Evolutionary conservation across 2,113 vertebrate species (phyloP).

Genomic region (Tretioscincus oriximinensis): DNA sequence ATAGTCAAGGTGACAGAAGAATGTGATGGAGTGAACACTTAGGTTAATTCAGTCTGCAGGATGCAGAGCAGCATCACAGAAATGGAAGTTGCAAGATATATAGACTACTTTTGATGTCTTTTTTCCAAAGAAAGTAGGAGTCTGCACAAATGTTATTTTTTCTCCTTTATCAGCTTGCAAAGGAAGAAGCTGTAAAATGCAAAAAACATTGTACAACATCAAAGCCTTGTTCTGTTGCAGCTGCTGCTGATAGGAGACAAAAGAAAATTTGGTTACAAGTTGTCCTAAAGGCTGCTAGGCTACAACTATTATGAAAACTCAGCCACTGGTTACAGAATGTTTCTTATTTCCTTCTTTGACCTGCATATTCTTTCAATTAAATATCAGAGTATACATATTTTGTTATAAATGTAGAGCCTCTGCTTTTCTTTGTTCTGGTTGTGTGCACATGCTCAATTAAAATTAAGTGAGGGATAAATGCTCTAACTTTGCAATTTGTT

Average conservation of each 20-base stretch:
- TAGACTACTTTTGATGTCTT: not conserved
- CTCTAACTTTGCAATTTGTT: slow-evolving; percentile 46
- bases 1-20: not conserved
- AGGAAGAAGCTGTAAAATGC: not conserved
- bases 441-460: slow-evolving; percentile 31
- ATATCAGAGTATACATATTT: slow-evolving; percentile 17
- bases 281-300: no score
- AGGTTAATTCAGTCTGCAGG: not conserved
- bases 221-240: not conserved
- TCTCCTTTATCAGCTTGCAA: not conserved
- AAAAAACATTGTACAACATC: not conserved
- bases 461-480: slow-evolving; percentile 45
- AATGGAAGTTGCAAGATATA: not conserved
- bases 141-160: not conserved
- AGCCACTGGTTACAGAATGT: not conserved
- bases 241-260: not conserved
- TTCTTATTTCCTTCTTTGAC: slow-evolving; percentile 7
- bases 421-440: slow-evolving; percentile 32
- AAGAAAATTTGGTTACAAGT: not conserved
- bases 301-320: not conserved
- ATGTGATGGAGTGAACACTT: not conserved
- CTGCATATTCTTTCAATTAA: slow-evolving; percentile 17
- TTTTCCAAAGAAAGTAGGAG: not conserved
- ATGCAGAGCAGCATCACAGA: not conserved
- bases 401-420: slow-evolving; percentile 26